These are phyloP conservation scores for Drosophila quadrilineata DNA, from an alignment of 1,140 invertebrate species.

Conservation along the genomic window DNA sequence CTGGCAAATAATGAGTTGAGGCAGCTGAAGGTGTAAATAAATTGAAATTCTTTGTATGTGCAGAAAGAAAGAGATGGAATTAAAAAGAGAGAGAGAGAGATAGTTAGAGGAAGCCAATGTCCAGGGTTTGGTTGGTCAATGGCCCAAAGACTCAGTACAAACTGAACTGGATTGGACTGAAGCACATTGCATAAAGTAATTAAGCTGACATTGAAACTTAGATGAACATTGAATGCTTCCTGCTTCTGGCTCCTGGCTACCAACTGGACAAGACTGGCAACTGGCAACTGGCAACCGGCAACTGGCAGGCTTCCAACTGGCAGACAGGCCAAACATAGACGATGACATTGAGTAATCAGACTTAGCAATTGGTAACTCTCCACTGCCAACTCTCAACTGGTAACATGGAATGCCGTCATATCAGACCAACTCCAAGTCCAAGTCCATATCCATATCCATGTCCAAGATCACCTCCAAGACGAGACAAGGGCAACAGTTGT, in stretches of 20 bases:
- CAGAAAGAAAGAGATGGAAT: not conserved
- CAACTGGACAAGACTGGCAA: conserved; percentile 20
- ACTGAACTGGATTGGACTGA: too few species aligned
- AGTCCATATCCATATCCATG: not conserved
- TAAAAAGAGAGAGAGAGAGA: not conserved
- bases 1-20: too few species aligned
- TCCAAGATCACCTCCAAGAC: not conserved
- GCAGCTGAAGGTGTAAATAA: too few species aligned
- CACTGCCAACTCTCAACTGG: too few species aligned
- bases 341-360: conserved; percentile 78
- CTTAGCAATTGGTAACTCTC: conserved; percentile 70
- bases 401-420: conserved; percentile 72
- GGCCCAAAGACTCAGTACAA: conserved; percentile 48
- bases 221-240: conserved; percentile 76
- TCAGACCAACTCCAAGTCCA: conserved; percentile 22
- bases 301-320: conserved; percentile 34
- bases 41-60: too few species aligned
- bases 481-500: not conserved
- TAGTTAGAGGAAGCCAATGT: conserved; percentile 21
- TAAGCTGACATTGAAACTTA: conserved; percentile 79
- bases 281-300: conserved; percentile 19
- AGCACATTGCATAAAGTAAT: conserved; percentile 74
- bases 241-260: conserved; percentile 61
- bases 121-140: conserved; percentile 62
- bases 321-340: conserved; percentile 61